Evolutionary conservation across 1,140 invertebrate species (phyloP).

Genomic region (Drosophila novamexicana): DNA sequence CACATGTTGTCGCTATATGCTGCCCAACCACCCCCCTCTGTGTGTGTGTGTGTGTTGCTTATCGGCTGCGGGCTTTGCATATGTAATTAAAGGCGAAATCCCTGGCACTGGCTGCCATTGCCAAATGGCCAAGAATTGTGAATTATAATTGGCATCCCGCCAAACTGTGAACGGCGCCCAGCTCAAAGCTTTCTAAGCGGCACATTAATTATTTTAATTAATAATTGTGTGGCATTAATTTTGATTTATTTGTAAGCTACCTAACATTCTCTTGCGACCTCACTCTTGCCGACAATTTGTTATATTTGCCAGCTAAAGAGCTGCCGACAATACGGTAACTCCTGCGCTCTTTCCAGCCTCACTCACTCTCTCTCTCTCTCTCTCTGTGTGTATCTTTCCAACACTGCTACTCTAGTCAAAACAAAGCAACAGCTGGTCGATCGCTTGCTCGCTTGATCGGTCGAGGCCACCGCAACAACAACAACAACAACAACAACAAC

Average conservation of each 20-base stretch:
- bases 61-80: conserved; percentile 51
- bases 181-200: conserved; percentile 55
- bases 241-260: conserved; percentile 65
- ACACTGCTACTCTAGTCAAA: conserved; percentile 32
- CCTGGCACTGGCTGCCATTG: conserved; percentile 5
- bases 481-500: conserved; percentile 44
- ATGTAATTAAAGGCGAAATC: conserved; percentile 56
- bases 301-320: neutral
- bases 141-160: conserved; percentile 41
- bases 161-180: neutral
- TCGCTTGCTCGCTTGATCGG: conserved; percentile 57
- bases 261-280: too few species aligned
- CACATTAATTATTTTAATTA: conserved; percentile 79
- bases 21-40: neutral
- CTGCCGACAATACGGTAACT: conserved; percentile 2
- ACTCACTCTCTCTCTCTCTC: conserved; percentile 5
- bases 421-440: conserved; percentile 76
- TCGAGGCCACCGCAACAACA: conserved; percentile 62
- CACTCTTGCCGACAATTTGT: conserved; percentile 13
- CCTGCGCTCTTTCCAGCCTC: neutral
- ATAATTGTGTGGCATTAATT: conserved; percentile 79
- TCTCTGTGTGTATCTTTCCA: conserved; percentile 5
- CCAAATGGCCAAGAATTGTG: conserved; percentile 63
- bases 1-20: conserved; percentile 45
- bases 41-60: neutral